Conservation (phyloP, 2,797 vertebrate species). For the Brachymystax lenok region DNA sequence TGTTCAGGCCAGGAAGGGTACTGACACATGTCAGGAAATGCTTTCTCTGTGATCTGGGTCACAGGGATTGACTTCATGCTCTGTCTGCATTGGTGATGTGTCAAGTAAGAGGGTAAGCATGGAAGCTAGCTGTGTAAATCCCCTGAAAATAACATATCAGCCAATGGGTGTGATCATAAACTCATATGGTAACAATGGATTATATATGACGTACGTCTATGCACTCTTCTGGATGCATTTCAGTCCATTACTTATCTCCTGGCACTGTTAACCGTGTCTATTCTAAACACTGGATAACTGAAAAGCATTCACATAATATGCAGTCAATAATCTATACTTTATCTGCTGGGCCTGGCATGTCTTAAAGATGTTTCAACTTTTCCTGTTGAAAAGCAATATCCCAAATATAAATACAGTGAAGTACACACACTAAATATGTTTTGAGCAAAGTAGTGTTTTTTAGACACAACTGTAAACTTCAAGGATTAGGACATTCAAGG, state of each 20-base stretch:
- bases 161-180: slow-evolving; percentile 14
- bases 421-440: too few species aligned
- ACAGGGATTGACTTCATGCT: slow-evolving; percentile 42
- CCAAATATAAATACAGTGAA: too few species aligned
- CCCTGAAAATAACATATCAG: slow-evolving; percentile 38
- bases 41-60: slow-evolving; percentile 71
- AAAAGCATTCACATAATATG: slow-evolving; percentile 14
- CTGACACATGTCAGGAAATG: slow-evolving; percentile 76
- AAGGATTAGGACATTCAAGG: too few species aligned
- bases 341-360: slow-evolving; percentile 3
- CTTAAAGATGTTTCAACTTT: too few species aligned
- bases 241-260: not conserved
- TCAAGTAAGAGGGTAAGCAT: slow-evolving; percentile 33
- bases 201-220: not conserved
- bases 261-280: not conserved
- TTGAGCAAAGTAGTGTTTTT: too few species aligned
- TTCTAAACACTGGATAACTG: slow-evolving; percentile 1
- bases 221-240: not conserved
- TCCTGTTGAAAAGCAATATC: too few species aligned
- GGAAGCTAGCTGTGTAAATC: slow-evolving; percentile 35
- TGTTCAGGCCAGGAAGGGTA: slow-evolving; percentile 66
- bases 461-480: too few species aligned
- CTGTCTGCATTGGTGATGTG: slow-evolving; percentile 52
- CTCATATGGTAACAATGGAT: slow-evolving; percentile 7
- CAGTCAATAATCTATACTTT: not conserved